These are phyloP conservation scores for Tortrix viridana DNA, from an alignment of 2,888 invertebrate genomes.

Conservation along the genomic window DNA sequence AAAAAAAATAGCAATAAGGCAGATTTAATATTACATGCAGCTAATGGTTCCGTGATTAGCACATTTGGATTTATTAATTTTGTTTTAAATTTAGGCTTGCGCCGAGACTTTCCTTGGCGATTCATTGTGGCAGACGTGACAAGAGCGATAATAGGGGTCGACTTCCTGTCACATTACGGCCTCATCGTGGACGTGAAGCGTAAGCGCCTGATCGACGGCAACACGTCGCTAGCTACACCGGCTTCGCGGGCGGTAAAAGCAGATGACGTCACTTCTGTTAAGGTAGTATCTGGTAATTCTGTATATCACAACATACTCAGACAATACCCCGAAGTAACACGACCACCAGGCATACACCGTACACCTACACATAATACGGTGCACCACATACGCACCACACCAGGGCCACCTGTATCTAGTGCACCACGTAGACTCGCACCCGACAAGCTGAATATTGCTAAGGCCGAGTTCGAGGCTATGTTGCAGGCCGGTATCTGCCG, in stretches of 20 bases:
- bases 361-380: slow-evolving; percentile 36
- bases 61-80: not conserved
- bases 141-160: slow-evolving; percentile 2
- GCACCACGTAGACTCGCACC: slow-evolving; percentile 41
- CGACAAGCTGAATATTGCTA: not conserved
- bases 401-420: slow-evolving; percentile 23
- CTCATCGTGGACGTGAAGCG: not conserved
- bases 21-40: not conserved
- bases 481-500: not conserved
- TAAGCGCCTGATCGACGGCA: not conserved
- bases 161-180: too few species aligned
- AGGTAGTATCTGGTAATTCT: slow-evolving; percentile 6
- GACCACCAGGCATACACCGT: slow-evolving; percentile 34
- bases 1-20: not conserved
- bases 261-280: slow-evolving; percentile 21
- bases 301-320: slow-evolving; percentile 14
- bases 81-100: not conserved
- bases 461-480: not conserved
- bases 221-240: not conserved
- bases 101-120: slow-evolving; percentile 4
- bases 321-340: slow-evolving; percentile 23
- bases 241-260: not conserved
- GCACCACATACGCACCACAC: slow-evolving; percentile 41
- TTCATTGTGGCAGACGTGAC: slow-evolving; percentile 1
- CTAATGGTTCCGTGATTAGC: not conserved